phyloP scores from a whole-genome alignment of 2,888 invertebrate species.

The Megalurothrips usitatus region DNA sequence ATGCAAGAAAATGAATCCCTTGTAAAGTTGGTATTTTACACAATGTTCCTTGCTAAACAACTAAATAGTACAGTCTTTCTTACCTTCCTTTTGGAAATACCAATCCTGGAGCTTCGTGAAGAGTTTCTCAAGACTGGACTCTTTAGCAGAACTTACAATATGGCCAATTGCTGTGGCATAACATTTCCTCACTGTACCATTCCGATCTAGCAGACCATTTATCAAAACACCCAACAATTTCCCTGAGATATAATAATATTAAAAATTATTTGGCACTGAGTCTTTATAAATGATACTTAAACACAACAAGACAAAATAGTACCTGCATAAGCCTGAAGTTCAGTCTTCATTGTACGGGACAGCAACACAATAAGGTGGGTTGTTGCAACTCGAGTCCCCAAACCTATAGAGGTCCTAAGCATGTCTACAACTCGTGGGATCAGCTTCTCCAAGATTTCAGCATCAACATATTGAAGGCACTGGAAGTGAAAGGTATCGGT shows the following conservation, averaged over 20 bases:
- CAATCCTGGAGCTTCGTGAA: constrained; percentile 58
- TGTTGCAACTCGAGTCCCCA: constrained; percentile 79
- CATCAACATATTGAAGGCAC: constrained; percentile 70
- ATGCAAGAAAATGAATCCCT: constrained; percentile 30
- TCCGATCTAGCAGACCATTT: constrained; percentile 77
- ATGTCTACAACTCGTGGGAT: constrained; percentile 77
- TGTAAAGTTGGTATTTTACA: background rate
- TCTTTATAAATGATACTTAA: background rate
- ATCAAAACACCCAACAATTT: constrained; percentile 62
- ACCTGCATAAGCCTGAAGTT: constrained; percentile 58
- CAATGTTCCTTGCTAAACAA: background rate
- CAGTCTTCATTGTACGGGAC: constrained; percentile 41
- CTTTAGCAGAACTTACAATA: constrained; percentile 76
- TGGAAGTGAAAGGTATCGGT: constrained; percentile 42
- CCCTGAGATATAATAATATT: constrained; percentile 43
- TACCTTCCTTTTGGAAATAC: constrained; percentile 65
- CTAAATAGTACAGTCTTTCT: constrained; percentile 30
- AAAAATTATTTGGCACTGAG: background rate
- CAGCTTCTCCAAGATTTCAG: constrained; percentile 68
- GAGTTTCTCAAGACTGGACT: constrained; percentile 61
- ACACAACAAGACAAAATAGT: constrained; percentile 32
- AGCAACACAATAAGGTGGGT: constrained; percentile 73
- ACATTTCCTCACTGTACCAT: constrained; percentile 75
- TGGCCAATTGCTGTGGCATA: constrained; percentile 81
- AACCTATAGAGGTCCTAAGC: constrained; percentile 70